phyloP scores from a whole-genome alignment of 2,797 vertebrate species.

The Poliocrania exsul region DNA sequence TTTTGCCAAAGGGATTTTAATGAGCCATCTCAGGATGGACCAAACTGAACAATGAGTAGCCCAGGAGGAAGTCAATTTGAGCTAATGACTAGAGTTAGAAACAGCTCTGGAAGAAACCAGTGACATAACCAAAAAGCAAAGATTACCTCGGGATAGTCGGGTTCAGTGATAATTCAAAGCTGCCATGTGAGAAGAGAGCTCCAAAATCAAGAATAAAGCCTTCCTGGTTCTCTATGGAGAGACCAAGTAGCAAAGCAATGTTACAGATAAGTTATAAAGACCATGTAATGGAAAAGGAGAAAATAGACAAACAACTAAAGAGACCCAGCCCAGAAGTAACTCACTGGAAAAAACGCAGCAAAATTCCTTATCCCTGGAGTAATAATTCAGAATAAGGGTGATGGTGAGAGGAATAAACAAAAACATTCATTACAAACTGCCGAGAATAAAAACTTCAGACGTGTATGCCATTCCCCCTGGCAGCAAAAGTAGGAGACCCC shows the following conservation, averaged over 20 bases:
- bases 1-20: neutral
- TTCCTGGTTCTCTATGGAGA: neutral
- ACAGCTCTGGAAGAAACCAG: neutral
- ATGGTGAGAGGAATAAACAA: neutral
- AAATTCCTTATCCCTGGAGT: neutral
- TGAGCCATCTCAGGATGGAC: neutral
- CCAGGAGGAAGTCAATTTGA: neutral
- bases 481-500: neutral
- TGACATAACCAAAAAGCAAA: neutral
- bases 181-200: neutral
- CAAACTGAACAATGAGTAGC: neutral
- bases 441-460: neutral
- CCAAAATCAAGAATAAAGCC: neutral
- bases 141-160: neutral
- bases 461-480: fast-evolving
- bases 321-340: neutral
- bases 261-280: neutral
- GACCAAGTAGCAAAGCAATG: neutral
- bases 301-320: neutral
- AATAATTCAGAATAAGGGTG: neutral
- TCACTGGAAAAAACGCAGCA: neutral
- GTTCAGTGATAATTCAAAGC: neutral
- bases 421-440: neutral
- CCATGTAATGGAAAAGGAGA: neutral
- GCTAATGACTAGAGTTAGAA: neutral